A percentile compares a stretch with the other conserved stretches of the same genome.
Evolutionary conservation across 2,888 invertebrate species (phyloP).

Genomic region (Julus scanicus): DNA sequence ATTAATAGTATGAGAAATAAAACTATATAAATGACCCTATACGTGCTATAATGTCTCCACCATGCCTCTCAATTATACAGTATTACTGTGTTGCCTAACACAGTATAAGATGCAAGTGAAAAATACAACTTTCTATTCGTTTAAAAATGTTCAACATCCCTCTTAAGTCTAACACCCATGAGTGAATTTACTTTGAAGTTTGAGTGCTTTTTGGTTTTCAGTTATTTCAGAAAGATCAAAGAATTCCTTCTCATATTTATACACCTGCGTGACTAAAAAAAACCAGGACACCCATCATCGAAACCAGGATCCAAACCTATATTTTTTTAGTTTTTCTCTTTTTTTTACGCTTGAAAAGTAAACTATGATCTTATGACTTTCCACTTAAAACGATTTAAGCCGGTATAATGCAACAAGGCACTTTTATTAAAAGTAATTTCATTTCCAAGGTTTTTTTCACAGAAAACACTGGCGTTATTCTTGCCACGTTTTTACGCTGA

Average conservation of each 20-base stretch:
- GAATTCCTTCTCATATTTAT: conserved; percentile 28
- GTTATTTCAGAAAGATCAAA: conserved; percentile 18
- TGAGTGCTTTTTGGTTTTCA: conserved; percentile 1
- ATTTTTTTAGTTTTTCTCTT: background rate
- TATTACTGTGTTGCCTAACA: too few relatives aligned
- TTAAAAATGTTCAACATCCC: too few relatives aligned
- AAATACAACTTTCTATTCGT: too few relatives aligned
- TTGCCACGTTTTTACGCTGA: background rate
- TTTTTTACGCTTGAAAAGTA: conserved; percentile 14
- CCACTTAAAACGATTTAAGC: conserved; percentile 37
- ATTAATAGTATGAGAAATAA: too few relatives aligned
- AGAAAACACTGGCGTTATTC: background rate
- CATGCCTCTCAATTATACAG: too few relatives aligned
- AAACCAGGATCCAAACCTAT: background rate
- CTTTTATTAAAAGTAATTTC: conserved; percentile 41
- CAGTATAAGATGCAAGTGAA: too few relatives aligned
- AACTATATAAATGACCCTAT: too few relatives aligned
- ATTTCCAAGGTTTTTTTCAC: conserved; percentile 2
- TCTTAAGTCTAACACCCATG: background rate
- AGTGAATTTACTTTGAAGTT: background rate
- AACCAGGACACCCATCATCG: background rate
- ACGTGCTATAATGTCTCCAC: too few relatives aligned
- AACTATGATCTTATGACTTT: conserved; percentile 8
- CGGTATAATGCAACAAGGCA: conserved; percentile 26
- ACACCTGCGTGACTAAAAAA: background rate